Conservation (phyloP, 1,140 invertebrate species). For the Heterodera carotae region DNA sequence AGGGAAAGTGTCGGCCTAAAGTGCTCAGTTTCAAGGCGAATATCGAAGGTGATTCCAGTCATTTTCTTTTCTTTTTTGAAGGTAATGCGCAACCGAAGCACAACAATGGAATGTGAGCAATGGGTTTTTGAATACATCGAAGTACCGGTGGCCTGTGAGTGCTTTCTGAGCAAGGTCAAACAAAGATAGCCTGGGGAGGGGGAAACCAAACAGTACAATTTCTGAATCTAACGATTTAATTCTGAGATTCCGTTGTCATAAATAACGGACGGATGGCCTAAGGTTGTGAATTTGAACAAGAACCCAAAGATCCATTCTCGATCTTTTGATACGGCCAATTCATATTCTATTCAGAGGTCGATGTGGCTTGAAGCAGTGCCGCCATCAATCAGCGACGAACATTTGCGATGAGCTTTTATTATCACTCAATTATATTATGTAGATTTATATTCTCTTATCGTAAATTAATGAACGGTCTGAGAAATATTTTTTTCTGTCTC, state of each 20-base stretch:
- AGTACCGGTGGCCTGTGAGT: conserved; percentile 34
- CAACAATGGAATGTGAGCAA: conserved; percentile 12
- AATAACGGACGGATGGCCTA: no score
- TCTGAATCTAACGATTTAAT: no score
- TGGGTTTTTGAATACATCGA: conserved; percentile 32
- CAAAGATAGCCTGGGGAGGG: not conserved
- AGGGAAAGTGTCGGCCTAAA: conserved; percentile 38
- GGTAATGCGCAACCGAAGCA: conserved; percentile 26
- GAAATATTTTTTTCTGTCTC: not conserved
- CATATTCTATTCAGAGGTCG: conserved; percentile 5
- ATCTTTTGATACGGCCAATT: not conserved
- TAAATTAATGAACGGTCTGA: no score
- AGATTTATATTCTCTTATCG: no score
- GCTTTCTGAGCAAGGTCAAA: conserved; percentile 18
- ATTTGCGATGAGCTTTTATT: not conserved
- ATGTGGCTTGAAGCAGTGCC: conserved; percentile 20
- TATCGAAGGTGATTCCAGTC: not conserved
- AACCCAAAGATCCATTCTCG: not conserved
- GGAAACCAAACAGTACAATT: not conserved
- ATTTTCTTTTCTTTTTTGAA: conserved; percentile 6
- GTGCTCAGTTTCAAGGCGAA: conserved; percentile 32
- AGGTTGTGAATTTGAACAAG: no score
- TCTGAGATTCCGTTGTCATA: no score
- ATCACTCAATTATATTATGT: not conserved
- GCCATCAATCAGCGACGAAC: not conserved